Percentiles rank a stretch among this genome's conserved stretches.
These are phyloP conservation scores for Sminthurides bifidus DNA, from an alignment of 1,140 invertebrate species.

Conservation along the genomic window DNA sequence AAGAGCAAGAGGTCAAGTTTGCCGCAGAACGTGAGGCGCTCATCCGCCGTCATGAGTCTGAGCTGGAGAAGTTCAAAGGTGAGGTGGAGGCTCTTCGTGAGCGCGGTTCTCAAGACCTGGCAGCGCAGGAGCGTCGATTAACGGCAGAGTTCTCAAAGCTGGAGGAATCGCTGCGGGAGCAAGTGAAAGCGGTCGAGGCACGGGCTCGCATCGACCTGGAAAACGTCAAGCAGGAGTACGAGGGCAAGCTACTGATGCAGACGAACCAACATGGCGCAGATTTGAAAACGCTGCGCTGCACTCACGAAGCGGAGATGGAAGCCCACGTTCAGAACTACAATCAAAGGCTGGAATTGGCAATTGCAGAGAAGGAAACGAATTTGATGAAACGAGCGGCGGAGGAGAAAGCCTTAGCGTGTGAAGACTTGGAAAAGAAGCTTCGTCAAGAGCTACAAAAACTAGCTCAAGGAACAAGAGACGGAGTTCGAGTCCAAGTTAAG, in stretches of 20 bases:
- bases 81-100: constrained; percentile 20
- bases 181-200: constrained; percentile 21
- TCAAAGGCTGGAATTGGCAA: constrained; percentile 42
- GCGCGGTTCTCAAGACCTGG: constrained; percentile 9
- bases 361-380: constrained; percentile 45
- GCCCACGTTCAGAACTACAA: constrained; percentile 45
- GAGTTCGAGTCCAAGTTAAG: constrained; percentile 47
- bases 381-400: constrained; percentile 39
- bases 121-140: constrained; percentile 16
- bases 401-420: constrained; percentile 44
- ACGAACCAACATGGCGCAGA: constrained; percentile 37
- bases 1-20: constrained; percentile 40
- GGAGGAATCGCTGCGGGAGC: constrained; percentile 19
- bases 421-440: constrained; percentile 48
- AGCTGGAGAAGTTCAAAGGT: constrained; percentile 13
- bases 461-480: constrained; percentile 43
- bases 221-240: constrained; percentile 18
- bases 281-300: constrained; percentile 44
- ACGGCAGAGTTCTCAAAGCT: constrained; percentile 17
- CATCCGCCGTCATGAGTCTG: constrained; percentile 34
- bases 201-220: constrained; percentile 25
- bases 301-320: constrained; percentile 44
- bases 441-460: constrained; percentile 49
- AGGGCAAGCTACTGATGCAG: constrained; percentile 16
- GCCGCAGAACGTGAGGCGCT: constrained; percentile 40